phyloP scores from a whole-genome alignment of 2,113 vertebrate species.

The Caretta caretta region DNA sequence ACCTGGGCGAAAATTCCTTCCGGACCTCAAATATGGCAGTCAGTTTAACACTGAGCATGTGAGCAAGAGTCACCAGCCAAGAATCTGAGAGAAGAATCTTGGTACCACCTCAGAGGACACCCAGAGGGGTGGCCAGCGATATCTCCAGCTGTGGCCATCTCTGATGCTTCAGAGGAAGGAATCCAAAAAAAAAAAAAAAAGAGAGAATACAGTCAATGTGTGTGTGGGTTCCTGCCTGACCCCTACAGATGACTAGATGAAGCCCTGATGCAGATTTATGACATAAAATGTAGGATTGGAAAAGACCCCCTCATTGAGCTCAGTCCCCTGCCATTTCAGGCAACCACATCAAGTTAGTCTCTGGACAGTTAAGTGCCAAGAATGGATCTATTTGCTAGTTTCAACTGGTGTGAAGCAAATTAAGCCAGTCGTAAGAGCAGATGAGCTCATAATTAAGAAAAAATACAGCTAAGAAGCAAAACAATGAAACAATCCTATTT shows the following conservation, averaged over 20 bases:
- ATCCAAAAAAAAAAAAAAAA: too few relatives aligned
- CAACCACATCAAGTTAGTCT: constrained; percentile 1
- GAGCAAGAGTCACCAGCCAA: not conserved
- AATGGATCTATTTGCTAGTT: not conserved
- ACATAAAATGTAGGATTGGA: not conserved
- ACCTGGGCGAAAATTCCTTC: not conserved
- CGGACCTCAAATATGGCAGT: not conserved
- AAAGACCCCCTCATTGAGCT: not conserved
- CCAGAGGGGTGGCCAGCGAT: not conserved
- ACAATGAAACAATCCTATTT: not conserved
- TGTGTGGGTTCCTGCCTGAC: not conserved
- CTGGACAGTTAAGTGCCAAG: not conserved
- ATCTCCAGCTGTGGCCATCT: not conserved
- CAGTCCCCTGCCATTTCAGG: not conserved
- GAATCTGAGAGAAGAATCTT: not conserved
- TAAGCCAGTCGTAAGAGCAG: not conserved
- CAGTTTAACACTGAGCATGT: not conserved
- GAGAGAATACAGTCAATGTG: not conserved
- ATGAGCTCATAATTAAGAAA: not conserved
- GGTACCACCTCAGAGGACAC: not conserved
- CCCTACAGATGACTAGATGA: not conserved
- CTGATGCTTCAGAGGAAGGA: not conserved
- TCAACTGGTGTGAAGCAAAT: constrained; percentile 35
- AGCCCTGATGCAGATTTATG: not conserved
- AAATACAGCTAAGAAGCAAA: not conserved